These are phyloP conservation scores for Erethizon dorsatum DNA, from an alignment of 2,797 vertebrate species.

Conservation along the genomic window DNA sequence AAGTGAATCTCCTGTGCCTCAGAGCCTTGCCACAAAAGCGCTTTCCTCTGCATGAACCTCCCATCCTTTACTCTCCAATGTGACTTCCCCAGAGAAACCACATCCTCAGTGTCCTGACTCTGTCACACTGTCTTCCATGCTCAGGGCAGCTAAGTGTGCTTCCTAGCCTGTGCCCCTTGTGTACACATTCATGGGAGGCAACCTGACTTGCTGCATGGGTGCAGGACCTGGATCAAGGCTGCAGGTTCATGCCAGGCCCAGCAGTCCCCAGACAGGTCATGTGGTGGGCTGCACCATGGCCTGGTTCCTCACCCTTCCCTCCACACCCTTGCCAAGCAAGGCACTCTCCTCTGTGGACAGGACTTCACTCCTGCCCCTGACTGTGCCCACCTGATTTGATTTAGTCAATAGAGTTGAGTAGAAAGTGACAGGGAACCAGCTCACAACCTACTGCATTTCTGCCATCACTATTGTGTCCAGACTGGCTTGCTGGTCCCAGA, in stretches of 20 bases:
- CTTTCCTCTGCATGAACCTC: not conserved
- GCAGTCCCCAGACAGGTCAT: not conserved
- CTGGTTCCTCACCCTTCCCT: not conserved
- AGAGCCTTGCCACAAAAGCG: not conserved
- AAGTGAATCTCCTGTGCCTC: not conserved
- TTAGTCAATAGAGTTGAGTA: not conserved
- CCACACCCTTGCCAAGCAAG: not conserved
- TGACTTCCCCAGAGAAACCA: not conserved
- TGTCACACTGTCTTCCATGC: no score
- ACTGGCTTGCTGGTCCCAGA: not conserved
- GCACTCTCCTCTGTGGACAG: not conserved
- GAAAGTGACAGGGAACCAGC: not conserved
- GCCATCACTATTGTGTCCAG: fast-evolving
- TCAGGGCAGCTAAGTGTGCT: no score
- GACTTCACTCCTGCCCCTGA: not conserved
- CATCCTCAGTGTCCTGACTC: not conserved
- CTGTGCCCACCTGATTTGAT: not conserved
- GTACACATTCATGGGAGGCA: fast-evolving
- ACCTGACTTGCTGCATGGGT: not conserved
- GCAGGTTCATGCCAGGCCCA: not conserved
- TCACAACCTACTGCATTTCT: not conserved
- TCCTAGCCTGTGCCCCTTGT: not conserved
- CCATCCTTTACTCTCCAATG: not conserved
- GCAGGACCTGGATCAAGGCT: not conserved
- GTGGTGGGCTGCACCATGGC: fast-evolving